phyloP scores from a whole-genome alignment of 2,113 vertebrate species.

The Scytalopus superciliaris region DNA sequence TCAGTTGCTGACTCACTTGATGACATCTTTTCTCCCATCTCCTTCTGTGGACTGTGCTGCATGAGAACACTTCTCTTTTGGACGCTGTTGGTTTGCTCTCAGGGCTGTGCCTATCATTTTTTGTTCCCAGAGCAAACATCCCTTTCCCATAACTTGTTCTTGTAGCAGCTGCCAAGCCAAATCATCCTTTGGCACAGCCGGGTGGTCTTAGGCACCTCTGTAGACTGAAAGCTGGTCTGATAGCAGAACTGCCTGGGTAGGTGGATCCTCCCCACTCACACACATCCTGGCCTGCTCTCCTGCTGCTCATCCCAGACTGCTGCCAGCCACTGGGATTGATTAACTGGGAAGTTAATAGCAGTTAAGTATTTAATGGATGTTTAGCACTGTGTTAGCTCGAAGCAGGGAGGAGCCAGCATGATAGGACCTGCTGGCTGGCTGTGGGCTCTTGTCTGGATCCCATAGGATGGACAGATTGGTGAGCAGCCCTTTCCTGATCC shows the following conservation, averaged over 20 bases:
- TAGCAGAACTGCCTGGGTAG: background rate
- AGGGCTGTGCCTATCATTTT: background rate
- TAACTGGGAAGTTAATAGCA: background rate
- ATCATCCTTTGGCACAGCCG: rapidly evolving
- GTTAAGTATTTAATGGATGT: slow-evolving; percentile 20
- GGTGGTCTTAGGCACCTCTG: background rate
- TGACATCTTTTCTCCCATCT: background rate
- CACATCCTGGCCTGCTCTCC: background rate
- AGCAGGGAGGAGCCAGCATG: background rate
- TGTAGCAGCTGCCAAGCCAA: rapidly evolving
- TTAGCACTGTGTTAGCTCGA: background rate
- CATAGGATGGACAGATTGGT: background rate
- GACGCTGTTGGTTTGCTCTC: rapidly evolving
- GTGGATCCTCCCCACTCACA: background rate
- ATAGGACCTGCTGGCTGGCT: background rate
- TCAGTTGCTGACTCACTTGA: background rate
- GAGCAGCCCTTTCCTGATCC: background rate
- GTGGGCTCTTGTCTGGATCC: background rate
- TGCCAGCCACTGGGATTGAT: background rate
- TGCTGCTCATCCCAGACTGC: background rate
- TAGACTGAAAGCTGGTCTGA: background rate
- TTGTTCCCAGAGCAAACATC: background rate
- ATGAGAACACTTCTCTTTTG: background rate
- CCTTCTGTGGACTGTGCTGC: background rate
- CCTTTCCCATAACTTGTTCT: background rate